A percentile compares a stretch with the other conserved stretches of the same genome.
These are phyloP conservation scores for Elysia crispata DNA, from an alignment of 2,888 invertebrate genomes.

Conservation along the genomic window DNA sequence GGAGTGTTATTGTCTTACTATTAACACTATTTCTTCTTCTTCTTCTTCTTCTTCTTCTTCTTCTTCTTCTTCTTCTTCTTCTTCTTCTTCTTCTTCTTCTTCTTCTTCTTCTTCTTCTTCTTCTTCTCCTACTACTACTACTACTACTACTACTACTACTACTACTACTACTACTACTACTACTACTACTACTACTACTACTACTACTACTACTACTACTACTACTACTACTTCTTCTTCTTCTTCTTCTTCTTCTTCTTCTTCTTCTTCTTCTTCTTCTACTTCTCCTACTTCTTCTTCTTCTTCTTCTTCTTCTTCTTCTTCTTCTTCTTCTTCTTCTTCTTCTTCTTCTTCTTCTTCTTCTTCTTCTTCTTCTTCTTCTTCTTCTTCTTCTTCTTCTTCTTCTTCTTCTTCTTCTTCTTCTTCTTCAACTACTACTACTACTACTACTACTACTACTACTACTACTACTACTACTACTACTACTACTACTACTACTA, in stretches of 20 bases:
- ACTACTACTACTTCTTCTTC: too few relatives aligned
- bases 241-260: neutral
- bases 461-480: conserved; percentile 20
- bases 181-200: too few relatives aligned
- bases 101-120: conserved; percentile 2
- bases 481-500: conserved; percentile 38
- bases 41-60: neutral
- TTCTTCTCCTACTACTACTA: neutral
- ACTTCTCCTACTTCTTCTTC: too few relatives aligned
- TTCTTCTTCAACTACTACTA: conserved; percentile 14
- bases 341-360: conserved; percentile 7
- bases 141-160: conserved; percentile 17
- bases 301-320: conserved; percentile 3
- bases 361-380: neutral
- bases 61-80: conserved; percentile 4
- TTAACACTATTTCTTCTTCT: neutral
- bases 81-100: neutral
- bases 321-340: conserved; percentile 14
- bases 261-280: neutral
- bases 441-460: conserved; percentile 35
- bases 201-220: too few relatives aligned
- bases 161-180: neutral
- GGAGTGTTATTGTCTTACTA: too few relatives aligned
- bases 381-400: conserved; percentile 3
- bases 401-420: neutral